These are phyloP conservation scores for Spheniscus mendiculus DNA, from an alignment of 2,113 vertebrate species.

Conservation along the genomic window DNA sequence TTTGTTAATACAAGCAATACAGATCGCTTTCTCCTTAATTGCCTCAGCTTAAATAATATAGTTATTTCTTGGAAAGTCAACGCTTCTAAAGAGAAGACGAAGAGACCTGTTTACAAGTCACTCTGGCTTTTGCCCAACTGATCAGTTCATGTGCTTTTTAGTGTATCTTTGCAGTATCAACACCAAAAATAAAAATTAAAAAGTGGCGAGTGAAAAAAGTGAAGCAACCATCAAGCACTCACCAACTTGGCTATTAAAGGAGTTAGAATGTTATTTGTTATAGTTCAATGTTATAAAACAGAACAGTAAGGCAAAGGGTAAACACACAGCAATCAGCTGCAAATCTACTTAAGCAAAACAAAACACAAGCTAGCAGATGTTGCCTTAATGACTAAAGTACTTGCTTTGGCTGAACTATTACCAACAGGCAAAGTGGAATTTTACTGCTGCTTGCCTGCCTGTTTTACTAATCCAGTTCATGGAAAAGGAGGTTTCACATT, in stretches of 20 bases:
- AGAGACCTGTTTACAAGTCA: not conserved
- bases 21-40: not conserved
- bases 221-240: not conserved
- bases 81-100: not conserved
- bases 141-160: not conserved
- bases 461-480: not conserved
- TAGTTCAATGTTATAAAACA: not conserved
- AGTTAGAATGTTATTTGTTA: not conserved
- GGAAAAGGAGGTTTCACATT: not conserved
- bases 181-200: not conserved
- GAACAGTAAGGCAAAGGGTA: slow-evolving; percentile 33
- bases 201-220: not conserved
- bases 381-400: slow-evolving; percentile 29
- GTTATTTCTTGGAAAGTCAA: not conserved
- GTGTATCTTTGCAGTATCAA: not conserved
- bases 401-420: slow-evolving; percentile 35
- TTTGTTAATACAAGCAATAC: not conserved
- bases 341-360: slow-evolving; percentile 57
- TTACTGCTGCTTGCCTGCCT: not conserved
- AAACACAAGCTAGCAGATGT: slow-evolving; percentile 52
- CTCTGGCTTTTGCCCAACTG: not conserved
- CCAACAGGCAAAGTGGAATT: not conserved
- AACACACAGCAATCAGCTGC: slow-evolving; percentile 47
- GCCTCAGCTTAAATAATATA: not conserved
- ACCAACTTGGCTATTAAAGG: not conserved